Base-by-base conservation (phyloP, 2,888 invertebrate genomes). In the Orthosia gothica region DNA sequence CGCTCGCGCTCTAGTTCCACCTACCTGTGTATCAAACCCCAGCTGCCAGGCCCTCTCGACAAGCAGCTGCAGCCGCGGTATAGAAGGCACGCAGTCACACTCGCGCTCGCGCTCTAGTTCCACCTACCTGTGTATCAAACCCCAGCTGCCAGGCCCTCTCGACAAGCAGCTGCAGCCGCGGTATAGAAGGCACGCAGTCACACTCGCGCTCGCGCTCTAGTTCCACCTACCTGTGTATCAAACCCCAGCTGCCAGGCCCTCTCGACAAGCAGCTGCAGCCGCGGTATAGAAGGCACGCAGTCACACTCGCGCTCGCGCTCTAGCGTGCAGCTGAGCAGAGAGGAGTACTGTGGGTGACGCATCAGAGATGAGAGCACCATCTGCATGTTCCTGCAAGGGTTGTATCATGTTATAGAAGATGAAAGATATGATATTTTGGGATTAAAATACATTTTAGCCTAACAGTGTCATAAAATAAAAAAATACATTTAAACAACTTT, bases 281-380 rank as follows among this genome's bases (percentile, higher is more conserved):
- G 97, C 26, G 98, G 98, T 88, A 99, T 98, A 85, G 98, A 98
- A 12, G 99, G 99, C 94, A 99, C 98, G 75, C 98, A 97, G 75
- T 98, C 94, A 71, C 84, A 97, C 96, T 91, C 92, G 67, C 93
- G 85, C 89, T 96, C 92, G 57, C 93, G 84, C 90, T 96, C 92
- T 85, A 93, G 92, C 89, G 95, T 82, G 88, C 94, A 90, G 67
- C 88, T 85, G 68, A 93, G 89, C 74, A 88, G 93, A 57, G 85
- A 85, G 76, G 97, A 97, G 94, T 98, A 98, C 57, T 97, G 97
- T 0, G 98, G 97, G 91, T 98, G 97, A 70, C 97, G 96, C 80
- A 98, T 95, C 65, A 99, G 96, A 4, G 98, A 98, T 0, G 99
- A 99, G n/a, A 99, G 97, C 88, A 99, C 95, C 99, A 99, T 99